phyloP scores from a whole-genome alignment of 2,888 invertebrate species.

The Pilophorus perplexus region DNA sequence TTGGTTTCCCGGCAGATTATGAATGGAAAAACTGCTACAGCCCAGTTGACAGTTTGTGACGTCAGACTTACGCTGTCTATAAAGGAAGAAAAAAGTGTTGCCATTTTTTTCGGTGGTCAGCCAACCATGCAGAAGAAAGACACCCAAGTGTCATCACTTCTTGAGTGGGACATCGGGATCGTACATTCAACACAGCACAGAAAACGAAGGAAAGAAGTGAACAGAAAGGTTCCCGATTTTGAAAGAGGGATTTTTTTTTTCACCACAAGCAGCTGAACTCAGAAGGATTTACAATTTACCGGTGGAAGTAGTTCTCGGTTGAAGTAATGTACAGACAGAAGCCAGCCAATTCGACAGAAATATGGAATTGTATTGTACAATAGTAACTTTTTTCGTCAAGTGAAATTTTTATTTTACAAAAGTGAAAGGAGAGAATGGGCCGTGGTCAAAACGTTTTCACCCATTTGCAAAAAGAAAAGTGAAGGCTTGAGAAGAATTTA shows the following conservation, averaged over 20 bases:
- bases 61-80: no score
- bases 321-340: constrained; percentile 28
- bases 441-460: constrained; percentile 19
- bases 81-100: constrained; percentile 38
- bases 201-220: constrained; percentile 34
- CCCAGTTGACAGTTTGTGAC: no score
- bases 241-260: no score
- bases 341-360: constrained; percentile 1
- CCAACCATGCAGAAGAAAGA: constrained; percentile 33
- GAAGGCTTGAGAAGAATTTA: constrained; percentile 27
- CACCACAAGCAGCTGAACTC: constrained; percentile 23
- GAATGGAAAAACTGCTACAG: no score
- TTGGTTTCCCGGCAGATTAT: no score
- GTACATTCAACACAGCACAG: constrained; percentile 13
- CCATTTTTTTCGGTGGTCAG: constrained; percentile 40
- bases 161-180: constrained; percentile 34
- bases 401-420: constrained; percentile 34
- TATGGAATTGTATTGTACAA: constrained; percentile 37
- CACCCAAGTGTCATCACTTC: constrained; percentile 44
- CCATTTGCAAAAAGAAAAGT: constrained; percentile 25
- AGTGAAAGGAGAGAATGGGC: constrained; percentile 31
- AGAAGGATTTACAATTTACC: constrained; percentile 26
- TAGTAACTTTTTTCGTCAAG: constrained; percentile 27
- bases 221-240: no score
- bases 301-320: constrained; percentile 9